These are phyloP conservation scores for Cacatua alba DNA, from an alignment of 2,113 vertebrate genomes.

Conservation along the genomic window DNA sequence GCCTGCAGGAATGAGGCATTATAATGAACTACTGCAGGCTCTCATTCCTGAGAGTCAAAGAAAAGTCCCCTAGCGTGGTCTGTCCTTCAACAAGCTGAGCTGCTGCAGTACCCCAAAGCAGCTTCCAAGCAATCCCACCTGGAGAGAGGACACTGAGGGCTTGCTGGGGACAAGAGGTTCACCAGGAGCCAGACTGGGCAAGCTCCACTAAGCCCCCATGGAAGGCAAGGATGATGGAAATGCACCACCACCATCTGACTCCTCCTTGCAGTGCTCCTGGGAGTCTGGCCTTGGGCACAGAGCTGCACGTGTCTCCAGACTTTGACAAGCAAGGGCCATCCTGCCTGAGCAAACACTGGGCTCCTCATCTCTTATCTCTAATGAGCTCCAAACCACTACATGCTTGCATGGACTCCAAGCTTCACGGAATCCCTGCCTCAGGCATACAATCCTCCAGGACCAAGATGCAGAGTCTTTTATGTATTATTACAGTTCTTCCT, in stretches of 20 bases:
- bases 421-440: background rate
- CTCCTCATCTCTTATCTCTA: background rate
- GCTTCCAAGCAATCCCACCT: background rate
- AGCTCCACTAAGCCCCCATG: background rate
- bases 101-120: background rate
- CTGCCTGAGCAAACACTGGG: background rate
- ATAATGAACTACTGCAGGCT: background rate
- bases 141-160: background rate
- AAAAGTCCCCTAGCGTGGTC: background rate
- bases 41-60: background rate
- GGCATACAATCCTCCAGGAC: background rate
- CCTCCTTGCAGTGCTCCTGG: background rate
- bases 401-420: background rate
- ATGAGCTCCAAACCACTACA: background rate
- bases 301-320: background rate
- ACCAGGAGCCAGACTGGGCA: background rate
- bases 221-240: background rate
- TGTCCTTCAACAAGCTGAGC: background rate
- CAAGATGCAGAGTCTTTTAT: background rate
- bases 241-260: background rate
- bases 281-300: background rate
- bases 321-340: background rate
- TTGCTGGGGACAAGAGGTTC: background rate
- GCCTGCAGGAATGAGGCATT: background rate
- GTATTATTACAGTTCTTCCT: background rate